phyloP scores from a whole-genome alignment of 1,140 invertebrate genomes.

The Alviniconcha marisindica region DNA sequence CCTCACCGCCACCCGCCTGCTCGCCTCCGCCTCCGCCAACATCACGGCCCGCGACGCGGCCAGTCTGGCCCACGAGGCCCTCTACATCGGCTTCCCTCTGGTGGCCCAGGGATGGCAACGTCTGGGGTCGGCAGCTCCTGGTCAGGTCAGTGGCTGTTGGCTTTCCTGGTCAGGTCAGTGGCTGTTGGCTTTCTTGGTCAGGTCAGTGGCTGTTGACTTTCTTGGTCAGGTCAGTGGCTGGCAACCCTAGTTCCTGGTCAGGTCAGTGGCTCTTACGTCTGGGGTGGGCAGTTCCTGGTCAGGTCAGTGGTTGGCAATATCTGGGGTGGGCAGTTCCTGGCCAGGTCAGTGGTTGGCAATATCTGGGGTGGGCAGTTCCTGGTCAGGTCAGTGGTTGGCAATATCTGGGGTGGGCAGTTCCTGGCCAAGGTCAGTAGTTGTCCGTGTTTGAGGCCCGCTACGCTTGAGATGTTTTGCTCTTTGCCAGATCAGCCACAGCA shows the following conservation, averaged over 20 bases:
- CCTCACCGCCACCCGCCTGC: not conserved
- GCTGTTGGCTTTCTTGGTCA: not conserved
- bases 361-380: not conserved
- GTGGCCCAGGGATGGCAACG: constrained; percentile 6
- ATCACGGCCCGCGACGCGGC: constrained; percentile 4
- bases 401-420: too few relatives aligned
- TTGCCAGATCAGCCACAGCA: too few relatives aligned
- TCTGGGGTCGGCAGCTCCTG: not conserved
- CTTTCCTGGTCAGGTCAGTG: not conserved
- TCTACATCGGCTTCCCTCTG: not conserved
- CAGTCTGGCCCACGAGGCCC: constrained; percentile 1
- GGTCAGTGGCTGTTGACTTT: not conserved
- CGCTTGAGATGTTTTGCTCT: too few relatives aligned
- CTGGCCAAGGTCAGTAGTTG: not conserved
- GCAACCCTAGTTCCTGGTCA: not conserved
- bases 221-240: not conserved
- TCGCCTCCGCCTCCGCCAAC: constrained; percentile 5
- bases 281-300: not conserved
- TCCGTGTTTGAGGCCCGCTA: too few relatives aligned
- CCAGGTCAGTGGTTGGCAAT: not conserved
- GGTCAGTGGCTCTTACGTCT: not conserved
- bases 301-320: not conserved
- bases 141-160: not conserved
- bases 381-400: not conserved
- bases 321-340: not conserved